Percentiles rank a stretch among this genome's conserved stretches.
phyloP scores from a whole-genome alignment of 2,888 invertebrate genomes.

The Aplocera efformata region DNA sequence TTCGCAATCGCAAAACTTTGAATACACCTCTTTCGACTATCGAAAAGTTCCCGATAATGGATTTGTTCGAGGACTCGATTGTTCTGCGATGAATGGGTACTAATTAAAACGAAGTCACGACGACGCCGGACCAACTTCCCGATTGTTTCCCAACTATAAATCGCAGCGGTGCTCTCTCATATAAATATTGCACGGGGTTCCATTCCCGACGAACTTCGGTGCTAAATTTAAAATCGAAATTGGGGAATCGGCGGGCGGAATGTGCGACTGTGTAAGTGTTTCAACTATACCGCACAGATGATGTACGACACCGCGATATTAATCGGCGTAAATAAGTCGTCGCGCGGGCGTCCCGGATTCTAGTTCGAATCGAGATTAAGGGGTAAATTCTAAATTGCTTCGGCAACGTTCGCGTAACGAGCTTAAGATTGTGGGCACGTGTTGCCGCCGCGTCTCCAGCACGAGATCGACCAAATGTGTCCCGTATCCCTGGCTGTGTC shows the following conservation, averaged over 20 bases:
- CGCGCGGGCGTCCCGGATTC: constrained; percentile 41
- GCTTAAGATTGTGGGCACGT: constrained; percentile 71
- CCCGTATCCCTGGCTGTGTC: constrained; percentile 37
- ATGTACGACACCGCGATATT: constrained; percentile 37
- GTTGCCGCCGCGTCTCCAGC: constrained; percentile 50
- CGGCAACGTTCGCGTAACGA: constrained; percentile 61
- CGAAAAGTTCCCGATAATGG: constrained; percentile 78
- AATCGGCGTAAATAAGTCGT: constrained; percentile 47
- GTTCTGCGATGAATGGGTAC: constrained; percentile 79
- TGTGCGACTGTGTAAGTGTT: constrained; percentile 35
- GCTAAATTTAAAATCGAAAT: constrained; percentile 73
- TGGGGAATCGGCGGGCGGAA: constrained; percentile 49
- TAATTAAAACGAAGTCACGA: constrained; percentile 80
- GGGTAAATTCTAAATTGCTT: constrained; percentile 67
- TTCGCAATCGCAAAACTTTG: constrained; percentile 65
- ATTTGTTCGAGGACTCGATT: constrained; percentile 76
- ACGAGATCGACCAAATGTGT: constrained; percentile 60
- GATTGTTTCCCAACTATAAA: constrained; percentile 76
- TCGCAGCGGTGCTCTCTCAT: constrained; percentile 62
- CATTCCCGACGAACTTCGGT: constrained; percentile 55
- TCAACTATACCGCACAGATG: constrained; percentile 26
- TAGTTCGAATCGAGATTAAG: constrained; percentile 53
- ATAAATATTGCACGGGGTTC: constrained; percentile 67
- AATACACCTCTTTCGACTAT: constrained; percentile 77
- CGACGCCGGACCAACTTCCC: constrained; percentile 70